These are phyloP conservation scores for Prionailurus viverrinus DNA, from an alignment of 2,113 vertebrate species.

Conservation along the genomic window DNA sequence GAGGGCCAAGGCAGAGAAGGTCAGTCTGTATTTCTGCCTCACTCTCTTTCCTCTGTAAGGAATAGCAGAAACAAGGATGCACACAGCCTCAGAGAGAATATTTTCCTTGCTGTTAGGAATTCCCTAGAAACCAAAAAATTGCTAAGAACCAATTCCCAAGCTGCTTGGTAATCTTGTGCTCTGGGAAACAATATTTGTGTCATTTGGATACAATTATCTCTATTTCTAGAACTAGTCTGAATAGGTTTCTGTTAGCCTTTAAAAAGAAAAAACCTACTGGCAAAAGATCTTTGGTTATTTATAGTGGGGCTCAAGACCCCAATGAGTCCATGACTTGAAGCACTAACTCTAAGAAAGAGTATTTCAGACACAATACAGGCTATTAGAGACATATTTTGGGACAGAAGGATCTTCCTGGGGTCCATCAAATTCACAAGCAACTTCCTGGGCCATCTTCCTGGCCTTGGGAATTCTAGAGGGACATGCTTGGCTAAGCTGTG, in stretches of 20 bases:
- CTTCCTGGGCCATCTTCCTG: neutral
- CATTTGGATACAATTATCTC: neutral
- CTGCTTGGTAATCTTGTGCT: neutral
- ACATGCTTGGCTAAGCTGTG: neutral
- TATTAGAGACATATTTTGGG: neutral
- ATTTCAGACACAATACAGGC: neutral
- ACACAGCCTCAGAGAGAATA: neutral
- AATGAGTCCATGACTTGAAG: neutral
- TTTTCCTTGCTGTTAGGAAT: neutral
- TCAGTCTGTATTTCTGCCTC: fast-evolving
- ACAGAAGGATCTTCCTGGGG: neutral
- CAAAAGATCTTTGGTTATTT: neutral
- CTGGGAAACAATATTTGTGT: neutral
- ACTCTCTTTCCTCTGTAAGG: neutral
- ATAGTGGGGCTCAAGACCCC: neutral
- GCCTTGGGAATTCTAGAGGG: neutral
- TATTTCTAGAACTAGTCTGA: neutral
- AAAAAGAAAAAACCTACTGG: neutral
- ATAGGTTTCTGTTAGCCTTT: neutral
- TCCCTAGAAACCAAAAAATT: slow-evolving; percentile 16
- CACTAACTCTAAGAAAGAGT: neutral
- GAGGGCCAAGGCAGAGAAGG: neutral
- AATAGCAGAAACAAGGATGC: neutral
- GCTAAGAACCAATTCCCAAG: neutral
- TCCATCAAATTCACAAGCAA: neutral